Percentiles rank a stretch among this genome's conserved stretches.
Conservation (phyloP, 2,113 vertebrate genomes). For the Rattus rattus region DNA sequence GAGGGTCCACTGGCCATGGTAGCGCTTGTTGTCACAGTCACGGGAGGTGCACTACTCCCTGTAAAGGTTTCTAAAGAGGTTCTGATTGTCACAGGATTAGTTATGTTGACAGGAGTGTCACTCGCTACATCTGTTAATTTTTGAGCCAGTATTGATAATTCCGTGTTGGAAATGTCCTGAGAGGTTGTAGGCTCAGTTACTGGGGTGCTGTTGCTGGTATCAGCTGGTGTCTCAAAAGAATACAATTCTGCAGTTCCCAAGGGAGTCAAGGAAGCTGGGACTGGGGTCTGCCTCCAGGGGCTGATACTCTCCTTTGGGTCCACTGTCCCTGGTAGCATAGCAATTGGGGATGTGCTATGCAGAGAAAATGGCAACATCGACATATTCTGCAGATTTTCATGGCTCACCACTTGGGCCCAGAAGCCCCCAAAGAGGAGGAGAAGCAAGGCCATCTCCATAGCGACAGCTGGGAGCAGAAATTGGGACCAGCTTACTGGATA, state of each 20-base stretch:
- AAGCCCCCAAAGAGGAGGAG: constrained; percentile 31
- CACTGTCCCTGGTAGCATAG: fast-evolving
- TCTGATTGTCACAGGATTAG: background rate
- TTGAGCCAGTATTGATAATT: fast-evolving
- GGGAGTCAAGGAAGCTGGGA: too few species aligned
- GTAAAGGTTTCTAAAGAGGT: background rate
- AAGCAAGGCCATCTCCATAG: constrained; percentile 41
- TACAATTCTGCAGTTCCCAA: fast-evolving
- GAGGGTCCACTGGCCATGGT: background rate
- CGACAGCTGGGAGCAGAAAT: background rate
- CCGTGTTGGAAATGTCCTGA: background rate
- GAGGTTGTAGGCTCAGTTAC: background rate
- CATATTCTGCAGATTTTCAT: fast-evolving
- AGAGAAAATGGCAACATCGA: fast-evolving
- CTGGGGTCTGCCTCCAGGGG: fast-evolving
- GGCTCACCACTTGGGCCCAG: background rate
- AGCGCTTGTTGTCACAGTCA: background rate
- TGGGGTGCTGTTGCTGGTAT: fast-evolving
- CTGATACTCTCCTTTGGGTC: fast-evolving
- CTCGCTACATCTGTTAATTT: background rate
- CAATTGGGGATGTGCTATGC: fast-evolving
- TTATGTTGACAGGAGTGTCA: background rate
- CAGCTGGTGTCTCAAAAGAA: background rate
- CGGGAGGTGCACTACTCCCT: background rate
- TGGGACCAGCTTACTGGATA: too few species aligned